A percentile compares a stretch with the other conserved stretches of the same genome.
Evolutionary conservation across 2,113 vertebrate genomes (phyloP).

Genomic region (Rhinolophus ferrumequinum): DNA sequence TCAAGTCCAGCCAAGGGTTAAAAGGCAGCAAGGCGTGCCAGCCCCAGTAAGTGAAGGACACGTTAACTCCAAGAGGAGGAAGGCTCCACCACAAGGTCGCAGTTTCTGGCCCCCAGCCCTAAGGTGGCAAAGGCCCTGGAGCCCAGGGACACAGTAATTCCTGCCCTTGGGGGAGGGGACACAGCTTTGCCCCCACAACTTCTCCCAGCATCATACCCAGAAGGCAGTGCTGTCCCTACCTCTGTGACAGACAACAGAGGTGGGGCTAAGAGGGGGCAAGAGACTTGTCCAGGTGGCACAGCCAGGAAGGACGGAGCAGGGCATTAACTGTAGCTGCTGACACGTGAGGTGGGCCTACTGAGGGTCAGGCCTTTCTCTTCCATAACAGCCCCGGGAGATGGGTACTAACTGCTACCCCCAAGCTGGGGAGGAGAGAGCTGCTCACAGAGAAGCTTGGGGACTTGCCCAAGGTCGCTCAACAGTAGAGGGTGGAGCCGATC

Average conservation of each 20-base stretch:
- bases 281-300: neutral
- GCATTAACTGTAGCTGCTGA: no score
- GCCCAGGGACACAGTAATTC: neutral
- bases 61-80: accelerated
- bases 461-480: neutral
- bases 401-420: neutral
- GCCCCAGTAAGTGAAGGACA: neutral
- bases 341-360: neutral
- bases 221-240: neutral
- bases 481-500: no score
- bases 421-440: neutral
- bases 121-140: neutral
- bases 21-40: neutral
- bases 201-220: neutral
- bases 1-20: neutral
- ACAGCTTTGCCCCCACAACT: neutral
- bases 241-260: neutral
- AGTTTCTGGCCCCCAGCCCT: neutral
- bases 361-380: neutral
- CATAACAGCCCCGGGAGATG: accelerated
- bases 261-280: neutral
- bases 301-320: neutral
- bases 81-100: neutral
- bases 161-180: neutral
- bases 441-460: neutral